These are phyloP conservation scores for Neodiprion fabricii DNA, from an alignment of 1,140 invertebrate genomes.

Conservation along the genomic window DNA sequence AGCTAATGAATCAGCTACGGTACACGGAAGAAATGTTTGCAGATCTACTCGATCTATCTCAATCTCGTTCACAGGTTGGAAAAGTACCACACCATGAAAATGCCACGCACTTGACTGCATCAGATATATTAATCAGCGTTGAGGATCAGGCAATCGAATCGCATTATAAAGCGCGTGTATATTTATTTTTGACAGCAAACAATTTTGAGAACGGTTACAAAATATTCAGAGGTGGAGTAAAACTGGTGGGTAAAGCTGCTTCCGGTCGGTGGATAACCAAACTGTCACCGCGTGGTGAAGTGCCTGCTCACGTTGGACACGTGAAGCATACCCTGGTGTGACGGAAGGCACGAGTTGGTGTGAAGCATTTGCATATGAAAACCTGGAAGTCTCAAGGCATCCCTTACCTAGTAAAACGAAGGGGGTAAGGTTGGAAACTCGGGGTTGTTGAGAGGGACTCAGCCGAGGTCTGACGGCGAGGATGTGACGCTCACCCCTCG, in stretches of 20 bases:
- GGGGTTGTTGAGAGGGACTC: background rate
- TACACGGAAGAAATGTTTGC: too few relatives aligned
- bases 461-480: background rate
- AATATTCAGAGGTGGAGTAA: background rate
- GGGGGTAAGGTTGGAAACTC: constrained; percentile 37
- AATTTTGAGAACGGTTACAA: too few relatives aligned
- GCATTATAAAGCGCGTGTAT: too few relatives aligned
- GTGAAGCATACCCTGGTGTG: background rate
- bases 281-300: background rate
- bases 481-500: constrained; percentile 32
- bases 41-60: too few relatives aligned
- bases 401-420: constrained; percentile 49
- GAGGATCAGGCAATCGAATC: too few relatives aligned
- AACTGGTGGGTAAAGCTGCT: background rate
- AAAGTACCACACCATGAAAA: too few relatives aligned
- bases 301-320: background rate
- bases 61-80: too few relatives aligned
- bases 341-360: background rate
- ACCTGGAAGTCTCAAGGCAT: constrained; percentile 54
- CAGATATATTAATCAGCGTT: too few relatives aligned
- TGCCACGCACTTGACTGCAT: too few relatives aligned
- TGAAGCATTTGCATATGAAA: constrained; percentile 57
- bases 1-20: too few relatives aligned
- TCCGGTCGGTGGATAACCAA: background rate
- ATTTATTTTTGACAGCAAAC: too few relatives aligned